Conservation (phyloP, 2,113 vertebrate species). For the Heterochromis multidens region DNA sequence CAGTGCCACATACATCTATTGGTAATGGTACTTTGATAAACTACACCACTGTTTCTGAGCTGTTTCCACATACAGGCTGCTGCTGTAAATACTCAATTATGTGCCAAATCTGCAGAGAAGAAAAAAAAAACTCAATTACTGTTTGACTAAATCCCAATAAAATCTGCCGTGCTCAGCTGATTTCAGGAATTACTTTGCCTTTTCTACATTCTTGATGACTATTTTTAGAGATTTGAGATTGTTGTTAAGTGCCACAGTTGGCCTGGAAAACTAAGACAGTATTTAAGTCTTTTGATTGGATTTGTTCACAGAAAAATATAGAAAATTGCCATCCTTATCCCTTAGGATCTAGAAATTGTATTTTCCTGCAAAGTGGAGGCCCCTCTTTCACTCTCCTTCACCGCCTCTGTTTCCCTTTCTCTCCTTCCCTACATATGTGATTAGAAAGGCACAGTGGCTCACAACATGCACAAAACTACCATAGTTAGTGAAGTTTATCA, state of each 20-base stretch:
- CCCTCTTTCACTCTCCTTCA: not conserved
- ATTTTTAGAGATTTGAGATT: not conserved
- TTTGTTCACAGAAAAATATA: not conserved
- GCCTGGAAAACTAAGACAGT: not conserved
- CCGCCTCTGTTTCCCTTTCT: not conserved
- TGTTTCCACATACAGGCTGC: not conserved
- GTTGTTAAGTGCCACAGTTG: no score
- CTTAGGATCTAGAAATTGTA: not conserved
- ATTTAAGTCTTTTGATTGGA: not conserved
- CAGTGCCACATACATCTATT: not conserved
- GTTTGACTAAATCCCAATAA: not conserved
- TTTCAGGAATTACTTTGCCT: not conserved
- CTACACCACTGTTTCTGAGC: not conserved
- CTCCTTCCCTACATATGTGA: not conserved
- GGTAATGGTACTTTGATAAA: not conserved
- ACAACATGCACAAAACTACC: not conserved
- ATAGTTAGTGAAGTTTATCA: not conserved
- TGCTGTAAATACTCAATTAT: not conserved
- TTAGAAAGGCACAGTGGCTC: not conserved
- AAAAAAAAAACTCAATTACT: not conserved
- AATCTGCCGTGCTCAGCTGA: not conserved
- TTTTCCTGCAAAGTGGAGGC: not conserved
- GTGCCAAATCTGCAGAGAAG: not conserved
- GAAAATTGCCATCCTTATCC: not conserved
- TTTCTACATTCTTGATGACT: not conserved